Base-by-base conservation (phyloP, 2,888 invertebrate species). In the Abrostola triplasia region DNA sequence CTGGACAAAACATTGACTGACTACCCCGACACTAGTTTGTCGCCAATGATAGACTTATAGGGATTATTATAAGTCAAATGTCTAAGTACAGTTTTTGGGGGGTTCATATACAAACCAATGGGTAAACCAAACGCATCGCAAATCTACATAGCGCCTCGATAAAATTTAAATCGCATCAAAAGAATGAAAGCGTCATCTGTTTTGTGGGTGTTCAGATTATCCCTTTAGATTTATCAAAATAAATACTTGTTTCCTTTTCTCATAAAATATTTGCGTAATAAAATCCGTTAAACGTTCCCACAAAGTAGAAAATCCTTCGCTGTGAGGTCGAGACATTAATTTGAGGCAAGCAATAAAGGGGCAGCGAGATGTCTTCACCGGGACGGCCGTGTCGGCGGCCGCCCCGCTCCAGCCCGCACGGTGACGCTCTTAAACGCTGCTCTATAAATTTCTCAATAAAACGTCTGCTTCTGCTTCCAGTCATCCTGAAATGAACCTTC, bases 341-440 rank as follows among this genome's bases (percentile, higher is more conserved):
- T 93, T 94, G 88, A 90, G 88, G 88, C 91, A 85, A 92, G 94
- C 92, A 94, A 94, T 94, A 94, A 93, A 93, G 91, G 88, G 89
- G 86, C 90, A 90, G 87, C 86, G 86, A 90, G 90, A 90, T 89
- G 90, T 92, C 90, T 91, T 91, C 88, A 86, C 86, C 84, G 84
- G 81, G 80, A 73, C 80, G 76, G 56, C 75, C 75, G 73, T 70
- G 80, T 68, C 73, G 68, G 74, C 56, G 64, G 67, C 71, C 77
- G 67, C 60, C 62, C 36, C 59, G 50, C 55, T 41, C 57, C 76
- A 81, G 76, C 76, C 82, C 78, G 82, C 81, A 69, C 84, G 77
- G 86, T 85, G 88, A 86, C 86, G 89, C 86, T 91, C 88, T 90
- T 90, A 91, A 92, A 90, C 89, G 85, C 81, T 79, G 85, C 89